Base-by-base conservation (phyloP, 2,888 invertebrate species). In the Arctia plantaginis region DNA sequence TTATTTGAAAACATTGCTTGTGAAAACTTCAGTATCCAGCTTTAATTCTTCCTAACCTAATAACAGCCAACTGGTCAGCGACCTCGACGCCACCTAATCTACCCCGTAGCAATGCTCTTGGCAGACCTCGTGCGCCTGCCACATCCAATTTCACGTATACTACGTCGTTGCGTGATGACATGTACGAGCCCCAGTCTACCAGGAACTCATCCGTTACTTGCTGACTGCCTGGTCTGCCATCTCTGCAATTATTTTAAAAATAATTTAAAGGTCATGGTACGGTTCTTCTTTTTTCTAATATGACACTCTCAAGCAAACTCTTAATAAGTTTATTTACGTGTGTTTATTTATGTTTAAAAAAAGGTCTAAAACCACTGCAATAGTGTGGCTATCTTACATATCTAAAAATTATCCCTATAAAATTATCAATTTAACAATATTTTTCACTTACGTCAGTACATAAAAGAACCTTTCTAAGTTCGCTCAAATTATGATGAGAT, bases 111-210 rank as follows among this genome's bases (percentile, higher is more conserved):
- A 98, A 96, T 78, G 98, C 97, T 85, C 98, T 97, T 69, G 98
- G 98, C 83, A 98, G 97, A 0, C 97, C 97, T 68, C 97, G 96
- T 70, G 98, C 97, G 41, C 99, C 99, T 71, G 99, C 96, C 30
- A 99, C 99, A 95, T 99, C 99, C 87, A 99, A 96, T 88, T 98
- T 97, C 68, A 98, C 98, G 93, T 99, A 98, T 75, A 99, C 98
- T 76, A 99, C 98, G 94, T 98, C 98, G 90, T 98, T 98, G 81
- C 98, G 97, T 76, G 98, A 98, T 75, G 98, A 98, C 97, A 99
- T 98, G 94, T 99, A 99, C 55, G 98, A 98, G 78, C 98, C 98
- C 98, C 99, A 99, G 93, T 98, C 98, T 85, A 99, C 96, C 80
- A 97, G 94, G 94, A 98, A 99, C 92, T 97, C 97, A 85, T 99